Percentiles rank a stretch among this genome's conserved stretches.
Evolutionary conservation across 2,888 invertebrate species (phyloP).

Genomic region (Heterodera filipjevi): DNA sequence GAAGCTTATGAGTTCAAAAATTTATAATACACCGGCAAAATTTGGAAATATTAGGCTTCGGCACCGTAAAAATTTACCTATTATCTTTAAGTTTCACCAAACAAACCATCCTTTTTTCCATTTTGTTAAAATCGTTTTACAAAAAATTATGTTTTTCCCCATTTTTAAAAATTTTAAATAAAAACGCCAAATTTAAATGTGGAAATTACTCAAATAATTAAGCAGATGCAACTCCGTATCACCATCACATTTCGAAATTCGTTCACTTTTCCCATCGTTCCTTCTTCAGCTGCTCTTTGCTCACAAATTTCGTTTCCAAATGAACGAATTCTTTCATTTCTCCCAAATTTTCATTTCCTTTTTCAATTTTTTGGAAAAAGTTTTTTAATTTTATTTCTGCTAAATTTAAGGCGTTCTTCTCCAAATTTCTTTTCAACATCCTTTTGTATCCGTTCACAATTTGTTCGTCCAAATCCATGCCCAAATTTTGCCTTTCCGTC

Average conservation of each 20-base stretch:
- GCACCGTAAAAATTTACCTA: no score
- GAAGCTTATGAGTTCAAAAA: no score
- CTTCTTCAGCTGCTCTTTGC: background rate
- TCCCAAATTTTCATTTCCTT: background rate
- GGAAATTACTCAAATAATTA: background rate
- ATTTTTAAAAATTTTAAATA: no score
- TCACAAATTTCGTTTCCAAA: background rate
- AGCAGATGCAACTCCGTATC: no score
- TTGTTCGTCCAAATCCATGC: background rate
- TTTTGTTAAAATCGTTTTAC: no score
- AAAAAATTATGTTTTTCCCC: no score
- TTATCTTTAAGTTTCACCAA: no score
- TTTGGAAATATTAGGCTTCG: no score
- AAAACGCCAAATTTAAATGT: no score
- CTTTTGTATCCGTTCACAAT: background rate
- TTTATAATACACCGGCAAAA: no score
- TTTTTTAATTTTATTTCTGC: background rate
- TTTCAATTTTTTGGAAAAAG: constrained; percentile 8
- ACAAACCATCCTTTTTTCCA: no score
- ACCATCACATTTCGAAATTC: no score
- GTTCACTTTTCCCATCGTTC: background rate
- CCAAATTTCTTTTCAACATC: background rate
- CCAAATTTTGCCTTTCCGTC: background rate
- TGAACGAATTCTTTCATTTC: background rate
- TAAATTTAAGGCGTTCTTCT: background rate